Evolutionary conservation across 1,140 invertebrate species (phyloP), one percentile per base, ranked within the genome.

Genomic region (Drosophila sechellia): DNA sequence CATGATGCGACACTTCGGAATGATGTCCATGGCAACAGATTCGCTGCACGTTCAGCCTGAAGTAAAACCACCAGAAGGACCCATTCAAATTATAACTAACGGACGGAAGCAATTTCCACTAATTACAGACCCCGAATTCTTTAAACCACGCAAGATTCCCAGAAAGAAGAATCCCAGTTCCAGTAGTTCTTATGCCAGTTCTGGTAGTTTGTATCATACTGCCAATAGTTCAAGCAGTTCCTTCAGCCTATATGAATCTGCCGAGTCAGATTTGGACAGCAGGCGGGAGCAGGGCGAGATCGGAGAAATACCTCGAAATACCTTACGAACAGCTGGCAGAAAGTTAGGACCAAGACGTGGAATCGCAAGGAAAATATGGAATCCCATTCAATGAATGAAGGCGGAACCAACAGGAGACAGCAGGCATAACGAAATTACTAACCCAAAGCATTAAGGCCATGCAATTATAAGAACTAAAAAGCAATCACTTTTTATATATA

Each of bases 1-100:
- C 0, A 89, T 91, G 83, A 89, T 91, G 86, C 56, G 90, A 0
- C 80, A 89, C 42, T 81, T 83, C 53, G 83, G 83, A n/a, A 63
- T 85, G 60, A 73, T 59, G 35, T 76, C 80, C 4, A 78, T 81
- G 71, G 46, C 64, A 1, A 43, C 6, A 1, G 34, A 43, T 10
- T 12, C 34, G 31, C 53, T 43, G 48, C 50, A 2, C 11, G 8
- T 5, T 1, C 35, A 11, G 5, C 22, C 6, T 25, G 84, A 15
- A 1, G 34, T 50, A 13, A 15, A 10, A 11, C 13, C 13, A n/a
- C 0, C 31, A 42, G 27, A 72, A 15, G 15, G 3, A 6, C 20
- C 58, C 0, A 37, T 83, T 5, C 43, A 71, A 1, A 8, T 80
- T 11, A n/a, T 68, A 2, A 55, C 34, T 1, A 80, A 66, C 39